Conservation (phyloP, 2,113 vertebrate species). For the Mus musculus region DNA sequence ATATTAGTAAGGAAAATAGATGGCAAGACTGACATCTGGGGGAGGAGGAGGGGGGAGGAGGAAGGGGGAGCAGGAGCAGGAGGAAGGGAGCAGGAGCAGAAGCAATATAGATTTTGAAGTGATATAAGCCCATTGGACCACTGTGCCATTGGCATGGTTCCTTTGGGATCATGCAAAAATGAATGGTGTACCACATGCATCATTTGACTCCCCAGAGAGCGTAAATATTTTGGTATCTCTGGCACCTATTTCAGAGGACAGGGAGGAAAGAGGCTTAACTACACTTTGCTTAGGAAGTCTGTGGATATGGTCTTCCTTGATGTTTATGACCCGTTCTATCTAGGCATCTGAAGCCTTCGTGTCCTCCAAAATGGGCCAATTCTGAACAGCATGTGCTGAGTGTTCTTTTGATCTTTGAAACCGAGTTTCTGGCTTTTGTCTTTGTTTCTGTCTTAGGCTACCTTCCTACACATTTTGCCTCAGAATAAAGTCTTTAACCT, state of each 20-base stretch:
- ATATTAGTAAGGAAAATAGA: not conserved
- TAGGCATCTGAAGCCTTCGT: not conserved
- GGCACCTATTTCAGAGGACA: not conserved
- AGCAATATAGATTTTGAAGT: not conserved
- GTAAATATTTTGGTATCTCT: not conserved
- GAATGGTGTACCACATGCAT: not conserved
- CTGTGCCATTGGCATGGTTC: not conserved
- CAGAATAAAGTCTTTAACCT: not conserved
- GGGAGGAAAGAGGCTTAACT: not conserved
- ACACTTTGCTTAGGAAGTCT: not conserved
- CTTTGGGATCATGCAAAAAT: not conserved
- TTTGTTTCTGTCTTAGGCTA: not conserved
- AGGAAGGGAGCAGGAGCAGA: too few species aligned
- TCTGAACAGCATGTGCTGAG: not conserved
- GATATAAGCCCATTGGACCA: not conserved
- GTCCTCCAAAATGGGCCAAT: not conserved
- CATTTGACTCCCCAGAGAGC: not conserved
- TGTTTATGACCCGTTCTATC: conserved; percentile 6
- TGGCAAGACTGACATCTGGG: not conserved
- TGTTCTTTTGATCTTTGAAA: not conserved
- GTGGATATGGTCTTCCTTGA: not conserved
- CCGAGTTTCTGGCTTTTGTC: not conserved
- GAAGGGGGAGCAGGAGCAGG: not conserved
- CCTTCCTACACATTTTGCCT: not conserved
- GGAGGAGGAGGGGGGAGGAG: too few species aligned